Percentiles rank a stretch among this genome's conserved stretches.
Evolutionary conservation across 2,888 invertebrate genomes (phyloP).

Genomic region (Cheilosia grossa): DNA sequence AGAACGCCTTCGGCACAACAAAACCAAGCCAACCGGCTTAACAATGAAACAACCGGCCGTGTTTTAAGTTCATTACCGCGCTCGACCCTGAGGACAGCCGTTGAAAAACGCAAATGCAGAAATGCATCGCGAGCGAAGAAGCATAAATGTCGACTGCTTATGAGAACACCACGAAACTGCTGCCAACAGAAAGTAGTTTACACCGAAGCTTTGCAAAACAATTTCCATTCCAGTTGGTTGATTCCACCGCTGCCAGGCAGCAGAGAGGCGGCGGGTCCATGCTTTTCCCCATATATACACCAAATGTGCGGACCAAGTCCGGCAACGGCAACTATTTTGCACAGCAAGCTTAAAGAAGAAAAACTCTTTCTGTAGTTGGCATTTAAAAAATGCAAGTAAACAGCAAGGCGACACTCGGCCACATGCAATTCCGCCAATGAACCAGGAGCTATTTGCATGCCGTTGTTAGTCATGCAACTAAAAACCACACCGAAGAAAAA

Average conservation of each 20-base stretch:
- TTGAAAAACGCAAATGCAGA: conserved; percentile 17
- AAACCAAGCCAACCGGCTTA: conserved; percentile 51
- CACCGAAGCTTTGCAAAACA: conserved; percentile 25
- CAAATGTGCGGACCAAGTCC: conserved; percentile 38
- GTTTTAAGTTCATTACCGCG: conserved; percentile 68
- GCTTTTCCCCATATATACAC: background rate
- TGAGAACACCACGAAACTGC: conserved; percentile 8
- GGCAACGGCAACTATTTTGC: conserved; percentile 44
- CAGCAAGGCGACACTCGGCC: conserved; percentile 7
- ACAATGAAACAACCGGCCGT: conserved; percentile 56
- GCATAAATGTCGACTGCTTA: background rate
- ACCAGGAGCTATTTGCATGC: conserved; percentile 4
- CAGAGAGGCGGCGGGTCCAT: background rate
- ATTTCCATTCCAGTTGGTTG: conserved; percentile 21
- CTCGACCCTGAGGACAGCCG: conserved; percentile 47
- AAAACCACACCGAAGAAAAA: conserved; percentile 22
- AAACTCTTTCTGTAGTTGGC: conserved; percentile 33
- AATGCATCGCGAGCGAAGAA: conserved; percentile 9
- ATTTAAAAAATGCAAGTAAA: conserved; percentile 38
- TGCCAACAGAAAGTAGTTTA: conserved; percentile 31
- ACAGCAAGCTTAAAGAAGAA: conserved; percentile 43
- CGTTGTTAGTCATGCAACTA: conserved; percentile 46
- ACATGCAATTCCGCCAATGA: conserved; percentile 17
- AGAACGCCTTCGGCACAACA: conserved; percentile 43
- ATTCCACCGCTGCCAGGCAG: background rate